A percentile compares a stretch with the other conserved stretches of the same genome.
Evolutionary conservation across 2,113 vertebrate species (phyloP).

Genomic region (Trogon melanurus): DNA sequence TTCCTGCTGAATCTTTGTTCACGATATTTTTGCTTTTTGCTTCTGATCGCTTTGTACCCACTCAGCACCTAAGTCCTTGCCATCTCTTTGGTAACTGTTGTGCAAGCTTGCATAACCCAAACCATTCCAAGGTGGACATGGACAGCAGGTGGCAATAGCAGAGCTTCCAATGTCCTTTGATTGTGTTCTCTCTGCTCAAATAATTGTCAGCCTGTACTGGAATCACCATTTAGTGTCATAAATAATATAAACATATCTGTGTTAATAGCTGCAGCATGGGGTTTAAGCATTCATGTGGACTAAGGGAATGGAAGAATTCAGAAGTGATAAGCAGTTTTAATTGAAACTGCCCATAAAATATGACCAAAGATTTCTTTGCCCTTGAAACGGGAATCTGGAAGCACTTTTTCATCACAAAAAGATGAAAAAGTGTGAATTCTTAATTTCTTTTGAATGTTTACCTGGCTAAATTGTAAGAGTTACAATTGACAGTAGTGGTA

Average conservation of each 20-base stretch:
- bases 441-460: neutral
- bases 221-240: neutral
- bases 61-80: neutral
- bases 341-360: neutral
- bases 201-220: neutral
- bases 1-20: neutral
- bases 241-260: neutral
- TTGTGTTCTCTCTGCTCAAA: neutral
- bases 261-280: neutral
- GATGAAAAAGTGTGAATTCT: neutral
- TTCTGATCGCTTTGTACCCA: neutral
- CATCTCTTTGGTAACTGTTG: neutral
- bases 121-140: neutral
- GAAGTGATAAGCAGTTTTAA: neutral
- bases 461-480: neutral
- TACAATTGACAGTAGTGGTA: neutral
- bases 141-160: constrained; percentile 42
- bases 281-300: neutral
- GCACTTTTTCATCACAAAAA: neutral
- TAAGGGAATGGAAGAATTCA: neutral
- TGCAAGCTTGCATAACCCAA: neutral
- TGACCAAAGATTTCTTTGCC: neutral
- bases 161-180: neutral
- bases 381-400: neutral
- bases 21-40: neutral